Evolutionary conservation across 1,140 invertebrate species (phyloP), one percentile per base, ranked within the genome.

Genomic region (Drosophila asahinai): DNA sequence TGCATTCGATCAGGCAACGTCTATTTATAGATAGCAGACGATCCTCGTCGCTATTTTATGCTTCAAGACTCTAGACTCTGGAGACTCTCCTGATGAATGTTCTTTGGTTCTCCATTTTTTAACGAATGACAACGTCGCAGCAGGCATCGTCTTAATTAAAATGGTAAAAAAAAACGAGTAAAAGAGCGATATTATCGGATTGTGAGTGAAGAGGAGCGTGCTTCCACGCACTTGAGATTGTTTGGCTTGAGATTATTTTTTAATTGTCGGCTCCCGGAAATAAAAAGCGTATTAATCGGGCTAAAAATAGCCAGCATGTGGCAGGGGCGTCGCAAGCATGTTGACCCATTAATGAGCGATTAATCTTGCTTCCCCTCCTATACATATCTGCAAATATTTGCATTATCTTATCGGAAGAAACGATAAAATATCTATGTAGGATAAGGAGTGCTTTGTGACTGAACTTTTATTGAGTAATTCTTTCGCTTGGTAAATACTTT

Each of bases 21-120:
- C 77, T 87, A 87, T 87, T 83, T 87, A 77, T 87, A 87, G 84
- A 87, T 83, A 71, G 36, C 60, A 40, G 49, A 47, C 48, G 64
- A 77, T 73, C 33, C 55, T 68, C 48, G 15, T 43, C 63, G 57
- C 47, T 64, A 47, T 60, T 79, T 64, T 47, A 60, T 63, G 66
- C 55, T 25, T 25, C 17, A 5, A 36, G n/a, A 14, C n/a, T 49
- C 58, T 42, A 30, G 36, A 55, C 25, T 30, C 58, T 15, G 25
- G 63, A 47, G 45, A 67, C 42, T 33, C 60, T 60, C 12, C 71
- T 76, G 76, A 80, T 80, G 51, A 68, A 83, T 72, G 63, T 79
- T 51, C 14, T 68, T 30, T 30, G 5, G n/a, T 15, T 30, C 43
- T 33, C 30, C 19, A 33, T 22, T 30, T 54, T 30, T 68, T 22